phyloP scores from a whole-genome alignment of 2,113 vertebrate species.

The Neodontobutis hainanensis region DNA sequence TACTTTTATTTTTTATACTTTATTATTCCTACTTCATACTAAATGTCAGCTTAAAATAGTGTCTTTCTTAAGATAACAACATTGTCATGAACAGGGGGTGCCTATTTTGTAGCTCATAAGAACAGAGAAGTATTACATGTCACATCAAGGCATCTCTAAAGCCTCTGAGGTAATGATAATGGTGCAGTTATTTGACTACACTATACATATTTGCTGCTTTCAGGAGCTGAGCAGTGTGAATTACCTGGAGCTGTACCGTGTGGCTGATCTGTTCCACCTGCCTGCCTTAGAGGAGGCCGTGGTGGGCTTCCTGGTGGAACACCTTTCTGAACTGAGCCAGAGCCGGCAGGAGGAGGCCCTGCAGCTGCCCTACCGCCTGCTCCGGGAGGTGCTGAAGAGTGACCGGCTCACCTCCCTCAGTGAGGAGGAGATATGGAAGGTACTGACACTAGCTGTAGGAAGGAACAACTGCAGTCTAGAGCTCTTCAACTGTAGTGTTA shows the following conservation, averaged over 20 bases:
- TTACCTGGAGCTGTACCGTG: conserved; percentile 97
- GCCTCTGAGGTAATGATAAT: background rate
- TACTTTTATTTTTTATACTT: no score
- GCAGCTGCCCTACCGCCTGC: conserved; percentile 90
- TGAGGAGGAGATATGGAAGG: conserved; percentile 98
- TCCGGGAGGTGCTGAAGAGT: conserved; percentile 94
- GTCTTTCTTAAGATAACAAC: no score
- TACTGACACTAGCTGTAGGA: conserved; percentile 15
- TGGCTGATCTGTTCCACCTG: conserved; percentile 97
- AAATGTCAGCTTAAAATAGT: no score
- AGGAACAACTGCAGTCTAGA: background rate
- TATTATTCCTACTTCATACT: no score
- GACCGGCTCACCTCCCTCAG: conserved; percentile 95
- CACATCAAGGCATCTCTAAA: background rate
- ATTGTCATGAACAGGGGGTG: no score
- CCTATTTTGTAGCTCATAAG: background rate
- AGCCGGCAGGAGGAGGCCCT: conserved; percentile 89
- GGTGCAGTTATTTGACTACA: background rate
- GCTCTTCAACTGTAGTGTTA: background rate
- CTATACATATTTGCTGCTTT: background rate
- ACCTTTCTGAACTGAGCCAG: conserved; percentile 92
- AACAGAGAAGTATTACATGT: background rate
- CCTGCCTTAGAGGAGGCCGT: conserved; percentile 93
- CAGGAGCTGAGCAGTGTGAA: conserved; percentile 97
- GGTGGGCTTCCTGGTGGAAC: conserved; percentile 93